Conservation (phyloP, 2,113 vertebrate species). For the Cyrtonyx montezumae region DNA sequence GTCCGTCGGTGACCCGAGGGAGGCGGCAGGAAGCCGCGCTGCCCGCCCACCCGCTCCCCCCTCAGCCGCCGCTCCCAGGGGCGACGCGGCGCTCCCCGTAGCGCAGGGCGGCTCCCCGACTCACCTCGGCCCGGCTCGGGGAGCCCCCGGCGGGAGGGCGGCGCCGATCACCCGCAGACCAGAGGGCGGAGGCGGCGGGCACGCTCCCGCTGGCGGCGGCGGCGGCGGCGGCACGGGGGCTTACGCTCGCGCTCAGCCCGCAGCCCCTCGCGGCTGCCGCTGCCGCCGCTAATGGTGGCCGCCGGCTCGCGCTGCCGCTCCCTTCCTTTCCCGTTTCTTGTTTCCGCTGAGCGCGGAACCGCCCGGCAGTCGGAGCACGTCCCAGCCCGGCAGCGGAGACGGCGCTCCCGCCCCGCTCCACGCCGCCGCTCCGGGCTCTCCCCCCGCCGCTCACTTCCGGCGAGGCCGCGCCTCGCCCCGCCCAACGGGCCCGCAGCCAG, state of each 20-base stretch:
- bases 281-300: neutral
- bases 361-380: neutral
- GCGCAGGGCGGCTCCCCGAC: neutral
- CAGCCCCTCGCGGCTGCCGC: neutral
- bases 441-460: constrained; percentile 43
- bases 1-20: neutral
- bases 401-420: too few species aligned
- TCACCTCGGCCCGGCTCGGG: neutral
- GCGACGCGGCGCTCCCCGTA: neutral
- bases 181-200: neutral
- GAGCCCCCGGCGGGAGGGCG: neutral
- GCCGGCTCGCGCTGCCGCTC: neutral
- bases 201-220: neutral
- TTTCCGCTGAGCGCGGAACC: constrained; percentile 20
- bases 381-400: neutral
- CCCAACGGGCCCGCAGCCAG: neutral
- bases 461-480: constrained; percentile 16
- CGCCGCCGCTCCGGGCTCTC: neutral
- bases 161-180: neutral
- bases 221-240: neutral
- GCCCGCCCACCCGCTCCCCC: neutral
- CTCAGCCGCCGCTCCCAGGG: neutral
- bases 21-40: neutral
- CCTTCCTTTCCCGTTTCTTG: constrained; percentile 36
- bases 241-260: neutral